Evolutionary conservation across 2,888 invertebrate species (phyloP), one percentile per base, ranked within the genome.

Genomic region (Spilosoma lubricipeda): DNA sequence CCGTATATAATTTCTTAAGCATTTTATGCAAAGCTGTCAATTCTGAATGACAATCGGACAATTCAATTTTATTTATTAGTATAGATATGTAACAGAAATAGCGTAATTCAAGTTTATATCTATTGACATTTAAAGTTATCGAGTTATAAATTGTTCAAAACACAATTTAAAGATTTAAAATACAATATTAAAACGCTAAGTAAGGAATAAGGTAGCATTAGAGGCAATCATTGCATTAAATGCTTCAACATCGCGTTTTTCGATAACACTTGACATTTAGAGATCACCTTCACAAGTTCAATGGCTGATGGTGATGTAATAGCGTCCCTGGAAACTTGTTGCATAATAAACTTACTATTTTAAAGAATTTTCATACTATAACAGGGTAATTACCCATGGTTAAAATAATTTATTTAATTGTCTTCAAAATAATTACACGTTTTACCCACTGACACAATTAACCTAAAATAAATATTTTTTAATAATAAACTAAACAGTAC

Each of bases 231-330:
- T 75, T 77, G 68, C 71, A 71, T 71, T 48, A 27, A n/a, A 45
- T 30, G 64, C 45, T 67, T 59, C 56, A 78, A 69, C 42, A 68
- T 67, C 71, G 18, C 36, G 45, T 20, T 20, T 68, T 83, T 81
- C 75, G 75, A 85, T 84, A 81, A 79, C 79, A 74, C 76, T 73
- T 84, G 81, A 78, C 80, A 84, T 86, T 88, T 80, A 65, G 45
- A 71, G 33, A 39, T 84, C 71, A 82, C 85, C 83, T 84, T 83
- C 77, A 75, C 67, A 82, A 84, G 83, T 84, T 83, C 81, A 83
- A 82, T 82, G 82, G 77, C 69, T 69, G 56, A 56, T 36, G 68
- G 4, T 18, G 23, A 68, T 8, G 7, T 15, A 9, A 69, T 56
- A 69, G 52, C 7, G n/a, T 56, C 8, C 52, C 56, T 69, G 69